phyloP scores from a whole-genome alignment of 2,888 invertebrate genomes.

The Drosophila anomelani region DNA sequence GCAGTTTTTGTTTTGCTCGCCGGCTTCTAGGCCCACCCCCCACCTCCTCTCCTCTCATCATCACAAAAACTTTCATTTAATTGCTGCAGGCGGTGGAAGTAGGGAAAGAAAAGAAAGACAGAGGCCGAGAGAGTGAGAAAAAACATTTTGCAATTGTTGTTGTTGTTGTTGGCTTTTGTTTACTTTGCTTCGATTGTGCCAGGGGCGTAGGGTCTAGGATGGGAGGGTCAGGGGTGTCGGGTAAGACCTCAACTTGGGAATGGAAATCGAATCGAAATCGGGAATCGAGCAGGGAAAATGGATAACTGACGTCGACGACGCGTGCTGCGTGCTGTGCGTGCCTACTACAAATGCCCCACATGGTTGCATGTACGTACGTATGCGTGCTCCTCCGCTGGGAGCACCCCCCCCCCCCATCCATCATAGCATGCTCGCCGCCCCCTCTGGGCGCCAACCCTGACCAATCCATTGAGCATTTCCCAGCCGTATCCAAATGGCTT shows the following conservation, averaged over 20 bases:
- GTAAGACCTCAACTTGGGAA: conserved; percentile 48
- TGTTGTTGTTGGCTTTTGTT: conserved; percentile 75
- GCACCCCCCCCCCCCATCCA: background rate
- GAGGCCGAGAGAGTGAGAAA: conserved; percentile 1
- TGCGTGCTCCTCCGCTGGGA: conserved; percentile 55
- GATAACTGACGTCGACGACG: conserved; percentile 42
- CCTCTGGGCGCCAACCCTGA: conserved; percentile 4
- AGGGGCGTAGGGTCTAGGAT: conserved; percentile 10
- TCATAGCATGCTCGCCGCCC: background rate
- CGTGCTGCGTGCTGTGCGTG: conserved; percentile 67
- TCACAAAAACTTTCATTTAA: conserved; percentile 75
- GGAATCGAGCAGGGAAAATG: conserved; percentile 44
- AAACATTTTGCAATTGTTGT: conserved; percentile 53
- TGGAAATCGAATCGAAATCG: conserved; percentile 49
- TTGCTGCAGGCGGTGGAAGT: conserved; percentile 56
- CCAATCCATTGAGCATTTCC: conserved; percentile 44
- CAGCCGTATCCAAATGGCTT: conserved; percentile 66
- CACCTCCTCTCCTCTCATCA: conserved; percentile 42
- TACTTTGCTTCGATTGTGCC: conserved; percentile 74
- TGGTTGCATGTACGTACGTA: conserved; percentile 21
- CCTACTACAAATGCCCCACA: conserved; percentile 54
- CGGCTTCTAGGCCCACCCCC: conserved; percentile 63
- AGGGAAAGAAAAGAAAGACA: conserved; percentile 37
- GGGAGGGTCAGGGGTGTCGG: background rate
- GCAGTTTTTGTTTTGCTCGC: conserved; percentile 78